Evolutionary conservation across 2,888 invertebrate species (phyloP).

Genomic region (Luffia ferchaultella): DNA sequence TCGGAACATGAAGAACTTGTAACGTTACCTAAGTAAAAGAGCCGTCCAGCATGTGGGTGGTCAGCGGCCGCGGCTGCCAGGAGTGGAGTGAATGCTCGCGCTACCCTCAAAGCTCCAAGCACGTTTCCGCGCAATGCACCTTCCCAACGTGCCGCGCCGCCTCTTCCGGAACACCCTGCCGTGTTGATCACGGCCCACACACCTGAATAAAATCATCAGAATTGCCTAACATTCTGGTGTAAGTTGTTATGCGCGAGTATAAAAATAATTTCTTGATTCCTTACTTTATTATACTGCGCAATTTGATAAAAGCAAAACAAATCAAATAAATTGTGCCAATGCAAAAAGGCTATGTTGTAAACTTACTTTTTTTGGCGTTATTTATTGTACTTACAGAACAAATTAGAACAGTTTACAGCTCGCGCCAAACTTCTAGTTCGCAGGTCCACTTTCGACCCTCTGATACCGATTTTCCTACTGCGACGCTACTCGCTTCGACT

Average conservation of each 20-base stretch:
- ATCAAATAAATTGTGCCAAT: neutral
- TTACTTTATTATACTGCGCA: neutral
- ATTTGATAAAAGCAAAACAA: neutral
- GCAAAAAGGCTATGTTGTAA: too few relatives aligned
- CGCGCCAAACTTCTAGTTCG: too few relatives aligned
- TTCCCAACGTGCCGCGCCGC: slow-evolving; percentile 77
- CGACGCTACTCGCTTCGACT: too few relatives aligned
- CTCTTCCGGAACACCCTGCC: slow-evolving; percentile 78
- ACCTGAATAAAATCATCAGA: slow-evolving; percentile 50
- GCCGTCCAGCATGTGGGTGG: slow-evolving; percentile 66
- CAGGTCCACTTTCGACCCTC: too few relatives aligned
- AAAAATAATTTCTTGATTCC: neutral
- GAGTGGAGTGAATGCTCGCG: slow-evolving; percentile 77
- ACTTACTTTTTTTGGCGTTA: too few relatives aligned
- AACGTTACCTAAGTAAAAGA: slow-evolving; percentile 75
- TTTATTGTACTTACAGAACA: too few relatives aligned
- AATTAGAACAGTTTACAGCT: too few relatives aligned
- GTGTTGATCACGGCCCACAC: slow-evolving; percentile 87
- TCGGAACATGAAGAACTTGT: too few relatives aligned
- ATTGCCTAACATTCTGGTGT: neutral
- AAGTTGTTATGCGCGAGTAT: neutral
- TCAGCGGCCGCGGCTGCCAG: slow-evolving; percentile 64
- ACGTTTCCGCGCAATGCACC: slow-evolving; percentile 74
- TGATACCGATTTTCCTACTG: too few relatives aligned
- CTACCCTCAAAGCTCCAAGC: slow-evolving; percentile 76